A percentile compares a stretch with the other conserved stretches of the same genome.
Conservation (phyloP, 2,797 vertebrate species). For the Gymnoscopelus microlampas region DNA sequence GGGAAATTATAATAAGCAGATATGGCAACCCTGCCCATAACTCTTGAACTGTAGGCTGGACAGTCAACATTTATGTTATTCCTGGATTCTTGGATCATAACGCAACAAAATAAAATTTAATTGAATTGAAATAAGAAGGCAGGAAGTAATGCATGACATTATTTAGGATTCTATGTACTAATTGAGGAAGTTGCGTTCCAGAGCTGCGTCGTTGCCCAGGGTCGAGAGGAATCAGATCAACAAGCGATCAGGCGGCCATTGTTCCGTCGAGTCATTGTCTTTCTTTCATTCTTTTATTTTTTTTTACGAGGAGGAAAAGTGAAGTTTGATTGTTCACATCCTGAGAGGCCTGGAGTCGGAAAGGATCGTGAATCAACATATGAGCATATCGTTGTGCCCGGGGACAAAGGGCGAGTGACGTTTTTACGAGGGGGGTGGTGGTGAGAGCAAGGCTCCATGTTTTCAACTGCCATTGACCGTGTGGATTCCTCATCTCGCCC, state of each 20-base stretch:
- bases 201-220: no score
- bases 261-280: slow-evolving; percentile 16
- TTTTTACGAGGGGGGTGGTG: slow-evolving; percentile 48
- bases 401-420: slow-evolving; percentile 38
- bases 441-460: slow-evolving; percentile 37
- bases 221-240: no score
- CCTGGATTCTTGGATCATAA: no score
- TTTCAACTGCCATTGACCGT: slow-evolving; percentile 45
- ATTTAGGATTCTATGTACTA: no score
- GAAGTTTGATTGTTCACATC: slow-evolving; percentile 34
- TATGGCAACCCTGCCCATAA: no score
- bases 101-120: no score
- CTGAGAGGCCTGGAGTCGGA: slow-evolving; percentile 14
- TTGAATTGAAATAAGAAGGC: no score
- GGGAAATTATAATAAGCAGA: no score
- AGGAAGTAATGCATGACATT: no score
- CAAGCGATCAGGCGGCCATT: slow-evolving; percentile 1
- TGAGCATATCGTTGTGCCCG: slow-evolving; percentile 23
- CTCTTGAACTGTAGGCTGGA: no score
- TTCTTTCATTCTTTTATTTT: neutral
- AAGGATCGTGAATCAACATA: slow-evolving; percentile 33
- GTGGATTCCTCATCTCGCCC: slow-evolving; percentile 48
- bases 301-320: slow-evolving; percentile 21
- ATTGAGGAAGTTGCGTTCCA: no score
- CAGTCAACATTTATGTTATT: no score